These are phyloP conservation scores for Phodopus roborovskii DNA, from an alignment of 2,113 vertebrate species.

Conservation along the genomic window DNA sequence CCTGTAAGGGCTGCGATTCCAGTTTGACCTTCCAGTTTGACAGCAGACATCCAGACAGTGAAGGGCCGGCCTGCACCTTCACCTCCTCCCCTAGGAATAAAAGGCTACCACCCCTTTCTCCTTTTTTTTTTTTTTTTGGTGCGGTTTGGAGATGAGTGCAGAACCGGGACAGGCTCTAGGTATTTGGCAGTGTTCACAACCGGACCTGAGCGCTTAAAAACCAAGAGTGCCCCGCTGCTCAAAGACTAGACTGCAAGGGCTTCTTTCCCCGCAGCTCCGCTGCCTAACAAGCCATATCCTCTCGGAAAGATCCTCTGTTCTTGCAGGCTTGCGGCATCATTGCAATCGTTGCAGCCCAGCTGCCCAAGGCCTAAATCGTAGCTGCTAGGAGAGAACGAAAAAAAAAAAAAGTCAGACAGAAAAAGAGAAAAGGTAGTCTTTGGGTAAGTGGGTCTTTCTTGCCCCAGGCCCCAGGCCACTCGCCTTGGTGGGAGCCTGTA, in stretches of 20 bases:
- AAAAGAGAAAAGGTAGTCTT: not conserved
- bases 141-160: not conserved
- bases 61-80: not conserved
- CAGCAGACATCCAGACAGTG: not conserved
- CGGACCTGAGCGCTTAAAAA: not conserved
- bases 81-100: not conserved
- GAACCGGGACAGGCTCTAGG: rapidly evolving
- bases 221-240: rapidly evolving
- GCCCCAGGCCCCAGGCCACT: not conserved
- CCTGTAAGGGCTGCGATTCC: not conserved
- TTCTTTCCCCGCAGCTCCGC: rapidly evolving
- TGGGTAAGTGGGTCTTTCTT: not conserved
- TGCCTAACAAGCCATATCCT: not conserved
- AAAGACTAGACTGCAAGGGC: rapidly evolving
- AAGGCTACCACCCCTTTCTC: too few species aligned
- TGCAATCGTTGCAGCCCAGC: not conserved
- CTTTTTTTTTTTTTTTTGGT: too few species aligned
- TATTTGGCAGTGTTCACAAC: rapidly evolving
- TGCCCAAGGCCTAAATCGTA: not conserved
- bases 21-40: not conserved
- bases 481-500: not conserved
- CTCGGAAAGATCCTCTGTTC: too few species aligned
- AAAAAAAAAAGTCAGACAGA: not conserved
- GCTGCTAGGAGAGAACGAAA: not conserved
- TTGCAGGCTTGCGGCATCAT: not conserved